Evolutionary conservation across 2,888 invertebrate species (phyloP), one percentile per base, ranked within the genome.

Genomic region (Drosophila rellima): DNA sequence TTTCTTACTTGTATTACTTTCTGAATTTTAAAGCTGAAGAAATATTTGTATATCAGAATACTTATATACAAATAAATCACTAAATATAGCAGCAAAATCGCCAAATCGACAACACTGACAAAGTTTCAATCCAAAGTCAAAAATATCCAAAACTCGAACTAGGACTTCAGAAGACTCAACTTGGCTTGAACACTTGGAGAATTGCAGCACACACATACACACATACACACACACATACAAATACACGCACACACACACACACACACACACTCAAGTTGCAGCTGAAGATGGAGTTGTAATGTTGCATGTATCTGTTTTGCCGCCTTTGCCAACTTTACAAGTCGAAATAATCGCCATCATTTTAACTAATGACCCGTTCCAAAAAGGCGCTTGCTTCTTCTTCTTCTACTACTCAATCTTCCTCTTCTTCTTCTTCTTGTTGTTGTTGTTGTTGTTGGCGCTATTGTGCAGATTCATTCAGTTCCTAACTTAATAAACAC

Each of bases 401-500:
- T 51, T 39, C 42, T 26, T 15, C 11, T 31, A n/a, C 33, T 54
- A 55, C 20, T 23, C 8, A 20, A 20, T 10, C 20, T 60, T 51
- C 54, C 33, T 26, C 17, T 42, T 40, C 42, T 42, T 15, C 11
- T 44, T 11, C 20, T 18, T 31, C 18, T n/a, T 31, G n/a, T 6
- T n/a, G n/a, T n/a, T n/a, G n/a, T n/a, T n/a, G n/a, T n/a, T 33
- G n/a, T 39, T 29, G 35, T 64, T 71, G 82, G 82, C 79, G 79
- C 86, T 85, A 55, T 85, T 85, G 71, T 85, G 88, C 85, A 85
- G 74, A 87, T 85, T 85, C 85, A 85, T 88, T 87, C 85, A 85
- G 80, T 78, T 86, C 82, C 82, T 86, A 86, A 86, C 86, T 86
- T 88, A 86, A 86, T 86, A 86, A 86, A 86, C 86, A 88, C 86